Evolutionary conservation across 2,888 invertebrate genomes (phyloP).

Genomic region (Mechanitis mazaeus): DNA sequence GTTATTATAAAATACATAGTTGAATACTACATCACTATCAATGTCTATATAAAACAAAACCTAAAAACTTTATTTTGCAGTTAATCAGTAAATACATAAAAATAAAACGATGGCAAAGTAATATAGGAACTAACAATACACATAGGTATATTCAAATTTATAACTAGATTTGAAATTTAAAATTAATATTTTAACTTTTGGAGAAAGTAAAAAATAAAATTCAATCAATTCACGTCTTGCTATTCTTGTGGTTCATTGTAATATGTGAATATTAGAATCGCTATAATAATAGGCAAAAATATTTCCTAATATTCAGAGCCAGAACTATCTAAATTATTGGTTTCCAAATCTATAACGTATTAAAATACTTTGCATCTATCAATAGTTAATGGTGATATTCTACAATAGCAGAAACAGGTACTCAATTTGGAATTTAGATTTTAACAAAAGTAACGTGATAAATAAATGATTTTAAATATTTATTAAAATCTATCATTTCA

Average conservation of each 20-base stretch:
- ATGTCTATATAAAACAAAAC: background rate
- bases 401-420: background rate
- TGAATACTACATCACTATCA: no score
- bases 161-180: background rate
- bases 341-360: no score
- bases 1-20: no score
- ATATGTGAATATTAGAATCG: no score
- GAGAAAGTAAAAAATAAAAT: no score
- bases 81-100: background rate
- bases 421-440: slow-evolving; percentile 2
- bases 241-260: no score
- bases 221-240: no score
- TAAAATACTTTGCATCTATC: no score
- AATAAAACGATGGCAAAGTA: slow-evolving; percentile 2
- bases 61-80: background rate
- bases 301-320: no score
- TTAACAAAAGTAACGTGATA: background rate
- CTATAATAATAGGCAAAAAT: no score
- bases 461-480: slow-evolving; percentile 7
- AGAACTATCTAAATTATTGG: no score
- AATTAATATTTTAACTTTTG: background rate
- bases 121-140: slow-evolving; percentile 6
- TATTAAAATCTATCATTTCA: slow-evolving; percentile 27
- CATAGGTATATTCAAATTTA: background rate
- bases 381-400: no score